Percentiles rank a stretch among this genome's conserved stretches.
Conservation (phyloP, 92 coral and sea anemone genomes). For the Heliopora coerulea region DNA sequence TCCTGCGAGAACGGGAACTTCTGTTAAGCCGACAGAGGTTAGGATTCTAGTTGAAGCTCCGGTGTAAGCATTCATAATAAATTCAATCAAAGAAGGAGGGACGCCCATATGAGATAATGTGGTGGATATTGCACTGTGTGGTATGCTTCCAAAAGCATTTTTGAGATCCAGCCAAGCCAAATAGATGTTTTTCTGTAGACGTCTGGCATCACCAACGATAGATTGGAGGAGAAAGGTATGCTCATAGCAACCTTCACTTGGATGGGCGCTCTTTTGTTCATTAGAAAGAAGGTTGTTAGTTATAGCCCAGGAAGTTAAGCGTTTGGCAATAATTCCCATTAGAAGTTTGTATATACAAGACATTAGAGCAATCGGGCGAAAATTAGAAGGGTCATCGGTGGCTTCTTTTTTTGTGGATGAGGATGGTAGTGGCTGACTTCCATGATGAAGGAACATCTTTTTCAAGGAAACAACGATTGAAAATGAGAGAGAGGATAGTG, state of each 20-base stretch:
- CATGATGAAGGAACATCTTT: conserved; percentile 15
- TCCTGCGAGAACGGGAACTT: too few species aligned
- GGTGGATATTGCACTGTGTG: conserved; percentile 8
- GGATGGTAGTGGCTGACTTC: conserved; percentile 16
- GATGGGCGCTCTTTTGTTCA: conserved; percentile 26
- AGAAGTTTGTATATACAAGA: conserved; percentile 30
- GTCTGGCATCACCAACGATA: conserved; percentile 9
- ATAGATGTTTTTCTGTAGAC: conserved; percentile 20
- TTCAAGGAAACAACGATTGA: background rate
- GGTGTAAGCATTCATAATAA: conserved; percentile 8
- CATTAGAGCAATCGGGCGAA: conserved; percentile 36
- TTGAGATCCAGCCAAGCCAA: conserved; percentile 32
- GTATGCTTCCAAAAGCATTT: conserved; percentile 39
- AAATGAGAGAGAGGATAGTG: background rate
- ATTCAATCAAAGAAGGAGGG: background rate
- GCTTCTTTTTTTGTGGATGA: conserved; percentile 31
- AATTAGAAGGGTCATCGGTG: background rate
- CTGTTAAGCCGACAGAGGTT: background rate
- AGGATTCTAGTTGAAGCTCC: conserved; percentile 1
- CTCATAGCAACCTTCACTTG: conserved; percentile 39
- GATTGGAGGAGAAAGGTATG: conserved; percentile 31
- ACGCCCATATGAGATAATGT: conserved; percentile 9
- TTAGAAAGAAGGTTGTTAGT: background rate
- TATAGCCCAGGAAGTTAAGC: conserved; percentile 9
- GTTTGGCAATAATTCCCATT: too few species aligned